phyloP scores from a whole-genome alignment of 2,888 invertebrate genomes.

The Gastrophysa polygoni region DNA sequence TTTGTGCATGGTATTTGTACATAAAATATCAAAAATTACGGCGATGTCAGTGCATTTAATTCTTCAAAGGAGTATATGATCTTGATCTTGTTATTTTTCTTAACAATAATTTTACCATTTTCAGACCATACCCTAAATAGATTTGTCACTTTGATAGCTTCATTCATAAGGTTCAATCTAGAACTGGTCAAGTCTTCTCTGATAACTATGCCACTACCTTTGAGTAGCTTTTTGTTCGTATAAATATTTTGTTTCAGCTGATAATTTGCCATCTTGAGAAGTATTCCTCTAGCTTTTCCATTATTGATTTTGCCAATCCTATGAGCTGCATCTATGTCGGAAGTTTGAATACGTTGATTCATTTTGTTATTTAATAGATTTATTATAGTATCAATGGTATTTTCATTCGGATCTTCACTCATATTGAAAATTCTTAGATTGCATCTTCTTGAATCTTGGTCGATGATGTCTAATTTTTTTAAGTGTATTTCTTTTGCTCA shows the following conservation, averaged over 20 bases:
- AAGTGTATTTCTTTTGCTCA: neutral
- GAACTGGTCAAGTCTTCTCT: neutral
- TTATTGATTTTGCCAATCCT: neutral
- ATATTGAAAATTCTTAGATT: slow-evolving; percentile 7
- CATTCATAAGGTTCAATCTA: neutral
- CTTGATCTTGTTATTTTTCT: too few species aligned
- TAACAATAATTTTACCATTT: too few species aligned
- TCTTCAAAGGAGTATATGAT: too few species aligned
- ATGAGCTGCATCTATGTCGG: neutral
- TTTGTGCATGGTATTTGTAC: neutral
- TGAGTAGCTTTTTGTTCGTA: too few species aligned
- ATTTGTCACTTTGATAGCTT: neutral
- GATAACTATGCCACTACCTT: too few species aligned
- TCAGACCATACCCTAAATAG: too few species aligned
- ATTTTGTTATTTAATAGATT: neutral
- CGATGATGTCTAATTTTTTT: slow-evolving; percentile 3
- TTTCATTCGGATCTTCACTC: neutral
- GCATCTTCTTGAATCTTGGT: slow-evolving; percentile 9
- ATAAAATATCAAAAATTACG: neutral
- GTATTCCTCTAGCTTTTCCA: neutral
- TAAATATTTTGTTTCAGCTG: neutral
- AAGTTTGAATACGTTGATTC: neutral
- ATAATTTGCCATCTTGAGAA: neutral
- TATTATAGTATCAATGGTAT: neutral
- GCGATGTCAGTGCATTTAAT: neutral